Conservation (phyloP, 2,113 vertebrate species). For the Neopipo cinnamomea region DNA sequence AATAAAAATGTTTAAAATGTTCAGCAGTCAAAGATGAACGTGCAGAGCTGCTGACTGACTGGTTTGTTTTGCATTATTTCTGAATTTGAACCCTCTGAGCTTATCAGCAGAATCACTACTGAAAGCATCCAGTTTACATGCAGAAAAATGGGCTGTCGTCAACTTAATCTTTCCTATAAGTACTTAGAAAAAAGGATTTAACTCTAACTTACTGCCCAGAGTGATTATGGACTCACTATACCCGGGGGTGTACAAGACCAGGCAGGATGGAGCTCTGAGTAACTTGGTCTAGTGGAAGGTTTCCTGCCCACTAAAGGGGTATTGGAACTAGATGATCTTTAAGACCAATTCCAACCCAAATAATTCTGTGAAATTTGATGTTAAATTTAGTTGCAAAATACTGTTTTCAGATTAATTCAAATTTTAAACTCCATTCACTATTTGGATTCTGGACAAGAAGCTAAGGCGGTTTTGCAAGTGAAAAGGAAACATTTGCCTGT, state of each 20-base stretch:
- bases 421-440: not conserved
- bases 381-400: not conserved
- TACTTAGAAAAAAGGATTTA: not conserved
- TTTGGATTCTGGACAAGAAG: not conserved
- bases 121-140: not conserved
- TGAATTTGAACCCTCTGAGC: not conserved
- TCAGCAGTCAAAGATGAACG: not conserved
- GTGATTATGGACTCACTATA: too few relatives aligned
- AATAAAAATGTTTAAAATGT: not conserved
- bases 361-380: not conserved
- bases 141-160: not conserved
- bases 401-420: not conserved
- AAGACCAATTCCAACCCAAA: not conserved
- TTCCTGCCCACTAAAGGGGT: not conserved
- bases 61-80: not conserved
- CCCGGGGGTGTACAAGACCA: not conserved
- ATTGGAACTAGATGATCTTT: not conserved
- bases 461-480: not conserved
- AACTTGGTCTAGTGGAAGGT: not conserved
- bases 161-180: not conserved
- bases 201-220: not conserved
- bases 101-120: not conserved
- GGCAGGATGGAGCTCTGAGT: not conserved
- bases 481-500: not conserved
- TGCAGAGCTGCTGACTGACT: not conserved